Conservation (phyloP, 2,113 vertebrate genomes). For the Chionodraco myersi region DNA sequence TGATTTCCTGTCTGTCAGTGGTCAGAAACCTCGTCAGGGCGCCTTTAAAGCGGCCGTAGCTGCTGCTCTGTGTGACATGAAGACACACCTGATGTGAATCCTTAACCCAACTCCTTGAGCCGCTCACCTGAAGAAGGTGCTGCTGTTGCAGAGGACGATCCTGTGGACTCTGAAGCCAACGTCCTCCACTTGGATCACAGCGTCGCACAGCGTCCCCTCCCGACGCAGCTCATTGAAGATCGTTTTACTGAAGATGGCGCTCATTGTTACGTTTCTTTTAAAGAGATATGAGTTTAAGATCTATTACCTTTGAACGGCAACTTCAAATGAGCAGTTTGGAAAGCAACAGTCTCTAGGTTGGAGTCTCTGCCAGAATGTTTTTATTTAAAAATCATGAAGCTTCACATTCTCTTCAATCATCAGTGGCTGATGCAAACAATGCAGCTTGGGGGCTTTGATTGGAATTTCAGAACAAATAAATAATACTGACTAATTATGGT, state of each 20-base stretch:
- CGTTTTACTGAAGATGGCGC: not conserved
- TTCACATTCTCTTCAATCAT: not conserved
- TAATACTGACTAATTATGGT: too few relatives aligned
- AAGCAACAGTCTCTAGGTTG: too few relatives aligned
- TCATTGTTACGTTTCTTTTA: slow-evolving; percentile 4
- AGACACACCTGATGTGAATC: not conserved
- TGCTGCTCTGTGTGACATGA: not conserved
- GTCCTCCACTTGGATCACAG: not conserved
- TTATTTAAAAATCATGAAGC: not conserved
- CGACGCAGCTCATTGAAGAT: slow-evolving; percentile 9
- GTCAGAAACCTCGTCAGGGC: not conserved
- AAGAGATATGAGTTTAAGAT: not conserved
- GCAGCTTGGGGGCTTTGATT: too few relatives aligned
- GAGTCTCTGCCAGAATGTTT: not conserved
- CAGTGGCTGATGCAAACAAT: too few relatives aligned
- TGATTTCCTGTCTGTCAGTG: not conserved
- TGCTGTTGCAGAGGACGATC: slow-evolving; percentile 39
- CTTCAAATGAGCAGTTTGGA: not conserved
- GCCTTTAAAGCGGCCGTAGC: not conserved
- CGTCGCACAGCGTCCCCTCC: slow-evolving; percentile 25
- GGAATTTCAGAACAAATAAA: too few relatives aligned
- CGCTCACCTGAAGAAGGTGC: slow-evolving; percentile 39
- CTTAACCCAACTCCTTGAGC: too few relatives aligned
- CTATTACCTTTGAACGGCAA: not conserved
- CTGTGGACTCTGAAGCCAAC: slow-evolving; percentile 32